phyloP scores from a whole-genome alignment of 2,888 invertebrate genomes.

The Halictus quadricinctus region DNA sequence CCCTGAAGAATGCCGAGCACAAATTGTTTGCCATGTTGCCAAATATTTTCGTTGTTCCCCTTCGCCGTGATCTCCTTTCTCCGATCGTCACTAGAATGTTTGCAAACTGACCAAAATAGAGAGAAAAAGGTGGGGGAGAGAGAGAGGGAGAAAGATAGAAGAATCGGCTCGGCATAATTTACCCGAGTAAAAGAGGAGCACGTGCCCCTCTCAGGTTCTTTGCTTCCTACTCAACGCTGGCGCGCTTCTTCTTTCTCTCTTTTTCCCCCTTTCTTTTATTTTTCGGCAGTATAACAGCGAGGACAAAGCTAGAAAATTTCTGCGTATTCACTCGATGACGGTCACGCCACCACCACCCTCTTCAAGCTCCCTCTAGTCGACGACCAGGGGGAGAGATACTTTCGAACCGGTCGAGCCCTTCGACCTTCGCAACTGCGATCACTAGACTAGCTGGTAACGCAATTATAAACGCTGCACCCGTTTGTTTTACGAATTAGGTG shows the following conservation, averaged over 20 bases:
- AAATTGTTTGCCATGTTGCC: conserved; percentile 38
- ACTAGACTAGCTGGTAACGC: neutral
- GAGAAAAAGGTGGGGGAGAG: neutral
- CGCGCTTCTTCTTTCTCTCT: conserved; percentile 3
- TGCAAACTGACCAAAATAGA: conserved; percentile 57
- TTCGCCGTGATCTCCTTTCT: conserved; percentile 32
- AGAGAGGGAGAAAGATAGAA: conserved; percentile 15
- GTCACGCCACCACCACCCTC: conserved; percentile 41
- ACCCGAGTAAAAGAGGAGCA: conserved; percentile 54
- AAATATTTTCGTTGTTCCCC: conserved; percentile 54
- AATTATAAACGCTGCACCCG: neutral
- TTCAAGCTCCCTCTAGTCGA: neutral
- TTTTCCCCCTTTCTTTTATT: neutral
- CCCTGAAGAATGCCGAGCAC: conserved; percentile 36
- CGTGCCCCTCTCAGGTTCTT: conserved; percentile 54
- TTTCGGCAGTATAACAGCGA: neutral
- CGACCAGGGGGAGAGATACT: conserved; percentile 13
- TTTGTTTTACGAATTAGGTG: neutral
- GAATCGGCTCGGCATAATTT: conserved; percentile 57
- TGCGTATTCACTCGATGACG: conserved; percentile 37
- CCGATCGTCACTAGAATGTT: conserved; percentile 49
- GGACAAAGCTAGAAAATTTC: conserved; percentile 58
- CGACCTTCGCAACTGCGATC: neutral
- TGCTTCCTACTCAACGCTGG: conserved; percentile 19
- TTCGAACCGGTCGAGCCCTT: conserved; percentile 36